phyloP scores from a whole-genome alignment of 2,888 invertebrate genomes.

The Mechanitis messenoides region DNA sequence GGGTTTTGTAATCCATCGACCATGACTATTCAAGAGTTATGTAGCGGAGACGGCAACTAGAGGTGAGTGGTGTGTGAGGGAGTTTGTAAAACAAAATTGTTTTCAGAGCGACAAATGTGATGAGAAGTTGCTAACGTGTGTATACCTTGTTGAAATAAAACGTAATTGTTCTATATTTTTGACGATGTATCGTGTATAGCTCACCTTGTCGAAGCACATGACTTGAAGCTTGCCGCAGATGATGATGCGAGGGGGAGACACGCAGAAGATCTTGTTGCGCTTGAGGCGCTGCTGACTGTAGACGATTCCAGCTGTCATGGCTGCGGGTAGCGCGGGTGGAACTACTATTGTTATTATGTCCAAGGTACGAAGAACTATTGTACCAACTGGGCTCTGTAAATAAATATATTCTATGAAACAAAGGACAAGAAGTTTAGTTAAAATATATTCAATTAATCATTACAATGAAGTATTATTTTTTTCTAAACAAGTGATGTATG shows the following conservation, averaged over 20 bases:
- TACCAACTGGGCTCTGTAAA: conserved; percentile 69
- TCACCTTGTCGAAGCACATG: conserved; percentile 93
- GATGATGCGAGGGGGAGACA: conserved; percentile 86
- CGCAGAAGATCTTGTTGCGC: conserved; percentile 83
- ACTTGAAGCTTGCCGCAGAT: conserved; percentile 87
- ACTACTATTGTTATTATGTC: conserved; percentile 96
- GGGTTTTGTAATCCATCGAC: no score
- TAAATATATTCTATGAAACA: neutral
- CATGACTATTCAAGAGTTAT: no score
- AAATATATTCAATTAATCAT: no score
- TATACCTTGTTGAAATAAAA: no score
- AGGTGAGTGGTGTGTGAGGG: conserved; percentile 36
- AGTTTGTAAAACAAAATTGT: no score
- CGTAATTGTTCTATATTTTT: no score
- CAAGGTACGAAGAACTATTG: conserved; percentile 85
- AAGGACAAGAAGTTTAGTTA: no score
- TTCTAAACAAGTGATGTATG: no score
- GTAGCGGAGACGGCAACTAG: conserved; percentile 45
- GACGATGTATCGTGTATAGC: neutral
- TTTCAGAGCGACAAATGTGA: no score
- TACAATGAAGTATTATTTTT: no score
- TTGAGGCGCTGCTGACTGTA: conserved; percentile 85
- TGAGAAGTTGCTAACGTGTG: no score
- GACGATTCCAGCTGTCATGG: conserved; percentile 88
- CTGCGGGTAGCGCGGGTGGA: conserved; percentile 93